phyloP scores from a whole-genome alignment of 2,113 vertebrate genomes.

The Lophochroa leadbeateri region DNA sequence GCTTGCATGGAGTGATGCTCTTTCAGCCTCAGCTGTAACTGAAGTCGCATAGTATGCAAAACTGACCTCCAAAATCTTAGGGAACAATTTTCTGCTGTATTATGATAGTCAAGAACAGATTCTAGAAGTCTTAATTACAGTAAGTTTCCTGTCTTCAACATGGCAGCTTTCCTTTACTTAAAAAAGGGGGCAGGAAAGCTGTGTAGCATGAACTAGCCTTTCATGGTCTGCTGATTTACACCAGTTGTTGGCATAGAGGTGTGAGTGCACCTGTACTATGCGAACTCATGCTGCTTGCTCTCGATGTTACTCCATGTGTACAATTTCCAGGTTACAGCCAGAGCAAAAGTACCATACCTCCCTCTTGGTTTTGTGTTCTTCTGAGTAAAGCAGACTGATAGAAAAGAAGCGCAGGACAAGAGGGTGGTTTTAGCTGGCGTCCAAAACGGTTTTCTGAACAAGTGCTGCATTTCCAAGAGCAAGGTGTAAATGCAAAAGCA shows the following conservation, averaged over 20 bases:
- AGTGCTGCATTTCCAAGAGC: rapidly evolving
- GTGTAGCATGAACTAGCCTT: background rate
- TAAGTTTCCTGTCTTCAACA: background rate
- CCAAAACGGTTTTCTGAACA: background rate
- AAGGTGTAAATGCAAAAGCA: background rate
- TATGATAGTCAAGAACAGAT: background rate
- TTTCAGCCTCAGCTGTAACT: background rate
- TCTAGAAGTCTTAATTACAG: background rate
- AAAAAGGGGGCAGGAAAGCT: background rate
- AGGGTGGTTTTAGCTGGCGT: no score
- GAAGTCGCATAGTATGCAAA: rapidly evolving
- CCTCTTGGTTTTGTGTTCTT: no score
- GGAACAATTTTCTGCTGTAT: background rate
- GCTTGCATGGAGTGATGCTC: rapidly evolving
- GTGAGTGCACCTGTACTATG: background rate
- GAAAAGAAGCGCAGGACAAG: background rate
- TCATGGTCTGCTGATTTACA: background rate
- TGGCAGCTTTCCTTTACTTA: background rate
- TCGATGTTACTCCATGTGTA: rapidly evolving
- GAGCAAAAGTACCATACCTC: background rate
- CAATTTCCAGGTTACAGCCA: background rate
- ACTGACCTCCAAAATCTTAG: background rate
- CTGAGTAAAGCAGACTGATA: background rate
- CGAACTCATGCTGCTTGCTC: background rate
- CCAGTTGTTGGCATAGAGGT: background rate